Evolutionary conservation across 2,113 vertebrate genomes (phyloP), one percentile per base, ranked within the genome.

Genomic region (Poeciliopsis prolifica): DNA sequence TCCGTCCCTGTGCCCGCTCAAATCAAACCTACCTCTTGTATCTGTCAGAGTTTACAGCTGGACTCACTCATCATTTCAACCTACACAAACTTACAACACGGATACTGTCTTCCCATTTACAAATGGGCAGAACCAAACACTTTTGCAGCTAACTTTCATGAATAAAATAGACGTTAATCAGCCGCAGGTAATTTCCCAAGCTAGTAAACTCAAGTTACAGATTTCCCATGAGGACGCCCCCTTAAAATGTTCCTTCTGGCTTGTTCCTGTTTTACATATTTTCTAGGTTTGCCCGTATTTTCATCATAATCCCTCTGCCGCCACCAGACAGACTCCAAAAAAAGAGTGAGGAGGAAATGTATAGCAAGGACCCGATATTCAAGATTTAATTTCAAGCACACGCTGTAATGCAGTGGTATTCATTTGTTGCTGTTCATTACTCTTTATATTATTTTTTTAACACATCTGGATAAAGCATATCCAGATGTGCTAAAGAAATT

Each of bases 151-250:
- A 29, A 61, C 14, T 1, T 80, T 82, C 35, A 40, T 73, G 48
- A 83, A 78, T 73, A 77, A 44, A 86, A 77, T 51, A 77, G 70
- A 84, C 81, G 84, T 63, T 85, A 79, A 85, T 85, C 77, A 86
- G 65, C 48, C 68, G 72, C 69, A 81, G 74, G 82, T 87, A 75
- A 90, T 87, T 90, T 91, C 84, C 90, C 81, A 61, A 22, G 77
- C 28, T 44, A 31, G 61, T 71, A 31, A 81, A 70, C 61, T 81
- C 75, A 80, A 75, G 48, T 76, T 22, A 42, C 3, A 85, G 66
- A 89, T 87, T 84, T 88, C 86, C 80, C 85, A 33, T 14, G 77
- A 69, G 86, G 65, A 35, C 40, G 9, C 44, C 28, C 58, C n/a
- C 60, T 66, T 35, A 77, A 79, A 88, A 85, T 79, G 61, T 44